Evolutionary conservation across 2,113 vertebrate species (phyloP).

Genomic region (Neolamprologus caudopunctatus): DNA sequence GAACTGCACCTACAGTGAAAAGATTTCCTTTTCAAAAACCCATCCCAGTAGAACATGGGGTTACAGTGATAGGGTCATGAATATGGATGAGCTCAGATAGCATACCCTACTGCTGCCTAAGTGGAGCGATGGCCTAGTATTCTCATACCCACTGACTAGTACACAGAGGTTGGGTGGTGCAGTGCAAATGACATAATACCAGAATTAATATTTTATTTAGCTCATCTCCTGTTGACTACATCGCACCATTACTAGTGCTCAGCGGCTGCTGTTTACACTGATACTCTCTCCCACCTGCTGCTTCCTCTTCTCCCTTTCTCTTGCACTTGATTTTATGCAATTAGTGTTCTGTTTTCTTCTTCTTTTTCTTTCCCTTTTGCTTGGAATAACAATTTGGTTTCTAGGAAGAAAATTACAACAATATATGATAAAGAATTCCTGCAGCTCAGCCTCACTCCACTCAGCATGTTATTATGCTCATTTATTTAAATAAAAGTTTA

Average conservation of each 20-base stretch:
- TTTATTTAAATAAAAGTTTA: neutral
- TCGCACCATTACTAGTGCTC: slow-evolving; percentile 7
- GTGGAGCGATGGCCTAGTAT: slow-evolving; percentile 25
- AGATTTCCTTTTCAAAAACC: slow-evolving; percentile 14
- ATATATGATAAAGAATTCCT: neutral
- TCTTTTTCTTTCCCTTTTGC: neutral
- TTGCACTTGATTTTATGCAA: neutral
- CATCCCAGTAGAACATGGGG: neutral
- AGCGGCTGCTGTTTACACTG: neutral
- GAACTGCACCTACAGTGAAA: neutral
- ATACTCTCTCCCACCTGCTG: neutral
- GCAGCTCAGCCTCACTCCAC: neutral
- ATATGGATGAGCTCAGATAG: slow-evolving; percentile 52
- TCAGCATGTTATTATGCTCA: neutral
- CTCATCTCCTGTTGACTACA: slow-evolving; percentile 39
- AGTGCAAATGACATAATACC: slow-evolving; percentile 51
- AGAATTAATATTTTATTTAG: slow-evolving; percentile 57
- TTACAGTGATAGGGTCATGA: slow-evolving; percentile 34
- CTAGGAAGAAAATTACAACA: neutral
- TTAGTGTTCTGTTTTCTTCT: neutral
- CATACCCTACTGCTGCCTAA: slow-evolving; percentile 15
- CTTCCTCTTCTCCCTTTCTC: neutral
- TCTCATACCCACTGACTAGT: slow-evolving; percentile 34
- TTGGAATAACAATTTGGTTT: neutral
- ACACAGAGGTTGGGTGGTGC: slow-evolving; percentile 5